Conservation (phyloP, 2,888 invertebrate genomes). For the Hofmannophila pseudospretella region DNA sequence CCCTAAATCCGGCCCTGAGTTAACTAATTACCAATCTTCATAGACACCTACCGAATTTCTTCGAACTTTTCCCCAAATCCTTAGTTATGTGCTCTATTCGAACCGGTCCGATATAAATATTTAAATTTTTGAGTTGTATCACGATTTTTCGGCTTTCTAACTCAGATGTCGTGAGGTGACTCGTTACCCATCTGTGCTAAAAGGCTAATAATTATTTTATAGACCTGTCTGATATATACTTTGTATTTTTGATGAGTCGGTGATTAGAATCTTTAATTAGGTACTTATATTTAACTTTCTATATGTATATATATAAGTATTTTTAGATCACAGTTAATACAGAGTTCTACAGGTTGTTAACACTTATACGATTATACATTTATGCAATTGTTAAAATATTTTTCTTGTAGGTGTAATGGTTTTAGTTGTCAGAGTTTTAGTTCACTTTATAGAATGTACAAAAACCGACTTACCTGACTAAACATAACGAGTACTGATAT, state of each 20-base stretch:
- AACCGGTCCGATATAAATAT: conserved; percentile 11
- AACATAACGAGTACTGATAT: no score
- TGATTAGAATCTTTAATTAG: neutral
- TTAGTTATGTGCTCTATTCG: conserved; percentile 5
- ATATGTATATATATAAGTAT: neutral
- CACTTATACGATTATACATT: no score
- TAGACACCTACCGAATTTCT: no score
- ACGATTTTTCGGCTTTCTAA: conserved; percentile 11
- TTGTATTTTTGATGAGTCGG: conserved; percentile 2
- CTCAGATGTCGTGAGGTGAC: conserved; percentile 8
- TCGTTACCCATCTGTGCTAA: conserved; percentile 7
- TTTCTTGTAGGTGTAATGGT: no score
- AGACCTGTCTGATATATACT: conserved; percentile 2
- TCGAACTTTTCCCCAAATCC: conserved; percentile 7
- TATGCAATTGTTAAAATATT: no score
- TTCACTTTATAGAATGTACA: no score
- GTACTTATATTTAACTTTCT: neutral
- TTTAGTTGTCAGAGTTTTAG: no score
- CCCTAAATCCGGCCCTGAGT: no score
- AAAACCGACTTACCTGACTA: no score
- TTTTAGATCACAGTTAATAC: no score
- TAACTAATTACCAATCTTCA: no score
- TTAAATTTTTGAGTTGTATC: conserved; percentile 4
- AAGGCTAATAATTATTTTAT: conserved; percentile 9
- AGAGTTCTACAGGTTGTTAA: no score